Evolutionary conservation across 2,888 invertebrate species (phyloP), one percentile per base, ranked within the genome.

Genomic region (Drosophila gaucha): DNA sequence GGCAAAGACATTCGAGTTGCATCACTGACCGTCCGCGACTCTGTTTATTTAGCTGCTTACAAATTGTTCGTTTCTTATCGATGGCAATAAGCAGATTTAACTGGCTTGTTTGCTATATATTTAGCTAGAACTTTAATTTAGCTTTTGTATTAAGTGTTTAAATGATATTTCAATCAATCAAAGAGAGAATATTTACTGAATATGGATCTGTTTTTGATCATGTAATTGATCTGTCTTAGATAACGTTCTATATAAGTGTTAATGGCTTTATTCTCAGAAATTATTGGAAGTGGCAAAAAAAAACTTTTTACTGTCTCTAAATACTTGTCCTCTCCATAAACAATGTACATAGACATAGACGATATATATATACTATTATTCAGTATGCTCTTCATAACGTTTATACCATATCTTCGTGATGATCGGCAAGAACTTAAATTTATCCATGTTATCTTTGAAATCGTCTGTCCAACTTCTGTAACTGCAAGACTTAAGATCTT

Each of bases 11-110:
- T n/a, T 31, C 14, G 35, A 28, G 41, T 60, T 39, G 55, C 62
- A 62, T 57, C 66, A 57, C 50, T 64, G 60, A 52, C 44, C 62
- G 49, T 35, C n/a, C 51, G n/a, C 39, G 6, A 28, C 30, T 24
- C 52, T 58, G 73, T 79, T 60, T 82, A 57, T n/a, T 54, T 52
- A 73, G 43, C 64, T 44, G 56, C 65, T 67, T 62, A 78, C 55
- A 63, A 74, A 63, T 74, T 63, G 41, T 24, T 38, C 31, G n/a
- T n/a, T n/a, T 24, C 39, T 20, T 39, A 24, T 63, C 44, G 35
- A 16, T n/a, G 6, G 49, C 6, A 14, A 49, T 26, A 14, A 20
- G 44, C 36, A 28, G 14, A n/a, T 31, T 12, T 10, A 30, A 39
- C 24, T 14, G 16, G 2, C 10, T 24, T 5, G n/a, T 49, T 56